Conservation (phyloP, 2,888 invertebrate genomes). For the Leptopilina drosophilae region DNA sequence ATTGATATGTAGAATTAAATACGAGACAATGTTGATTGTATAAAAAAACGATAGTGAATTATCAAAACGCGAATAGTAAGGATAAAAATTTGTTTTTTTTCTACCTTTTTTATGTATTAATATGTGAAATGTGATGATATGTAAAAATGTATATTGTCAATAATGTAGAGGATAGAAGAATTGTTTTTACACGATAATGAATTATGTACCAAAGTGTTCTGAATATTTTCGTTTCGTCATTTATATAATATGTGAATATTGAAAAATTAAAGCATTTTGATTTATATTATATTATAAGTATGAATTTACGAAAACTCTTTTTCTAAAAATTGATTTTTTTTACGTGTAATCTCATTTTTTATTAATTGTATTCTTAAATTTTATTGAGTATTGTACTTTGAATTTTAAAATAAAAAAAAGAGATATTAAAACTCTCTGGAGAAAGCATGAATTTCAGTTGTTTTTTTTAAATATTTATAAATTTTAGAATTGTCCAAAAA, state of each 20-base stretch:
- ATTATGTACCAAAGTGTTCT: conserved; percentile 21
- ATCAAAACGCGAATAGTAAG: neutral
- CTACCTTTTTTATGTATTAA: conserved; percentile 9
- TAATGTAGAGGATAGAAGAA: neutral
- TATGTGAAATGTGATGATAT: conserved; percentile 28
- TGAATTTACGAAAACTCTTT: neutral
- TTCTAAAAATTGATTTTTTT: neutral
- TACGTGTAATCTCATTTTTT: conserved; percentile 6
- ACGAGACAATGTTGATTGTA: conserved; percentile 20
- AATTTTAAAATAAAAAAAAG: conserved; percentile 16
- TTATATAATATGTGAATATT: neutral
- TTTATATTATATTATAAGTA: neutral
- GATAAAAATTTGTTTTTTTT: neutral
- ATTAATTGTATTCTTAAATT: conserved; percentile 12
- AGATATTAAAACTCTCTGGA: neutral
- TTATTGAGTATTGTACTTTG: neutral
- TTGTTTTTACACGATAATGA: conserved; percentile 22
- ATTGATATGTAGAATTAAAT: neutral
- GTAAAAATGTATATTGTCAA: conserved; percentile 40
- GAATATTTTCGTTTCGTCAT: neutral
- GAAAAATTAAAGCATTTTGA: neutral
- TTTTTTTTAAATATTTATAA: too few relatives aligned
- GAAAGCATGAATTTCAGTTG: neutral
- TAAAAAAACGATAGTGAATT: neutral
- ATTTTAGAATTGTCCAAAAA: too few relatives aligned